Conservation (phyloP, 2,113 vertebrate genomes). For the Apodemus sylvaticus region DNA sequence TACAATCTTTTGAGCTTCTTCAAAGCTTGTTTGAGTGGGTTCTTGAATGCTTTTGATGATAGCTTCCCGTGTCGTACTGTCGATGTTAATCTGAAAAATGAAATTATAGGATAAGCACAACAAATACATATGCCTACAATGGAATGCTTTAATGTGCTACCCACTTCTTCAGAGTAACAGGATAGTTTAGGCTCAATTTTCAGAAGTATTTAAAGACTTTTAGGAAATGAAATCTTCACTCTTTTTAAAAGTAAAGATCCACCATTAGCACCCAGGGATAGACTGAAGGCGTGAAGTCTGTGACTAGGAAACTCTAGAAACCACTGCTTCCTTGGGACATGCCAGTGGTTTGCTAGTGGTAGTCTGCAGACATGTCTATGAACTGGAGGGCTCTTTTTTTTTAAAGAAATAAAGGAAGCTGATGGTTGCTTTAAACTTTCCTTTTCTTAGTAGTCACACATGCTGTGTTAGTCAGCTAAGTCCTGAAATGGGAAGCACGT, state of each 20-base stretch:
- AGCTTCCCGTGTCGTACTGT: conserved; percentile 88
- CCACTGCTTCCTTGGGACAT: neutral
- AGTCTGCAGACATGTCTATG: conserved; percentile 32
- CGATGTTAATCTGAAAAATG: conserved; percentile 91
- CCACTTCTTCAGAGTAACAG: neutral
- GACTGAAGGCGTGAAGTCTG: neutral
- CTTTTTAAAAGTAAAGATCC: neutral
- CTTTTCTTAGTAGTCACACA: conserved; percentile 7
- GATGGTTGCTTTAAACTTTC: conserved; percentile 27
- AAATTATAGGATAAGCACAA: neutral
- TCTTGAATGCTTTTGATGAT: conserved; percentile 88
- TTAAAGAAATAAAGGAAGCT: conserved; percentile 36
- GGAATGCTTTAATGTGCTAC: neutral
- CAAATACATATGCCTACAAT: neutral
- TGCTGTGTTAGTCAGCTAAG: neutral
- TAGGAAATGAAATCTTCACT: neutral
- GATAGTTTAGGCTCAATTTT: neutral
- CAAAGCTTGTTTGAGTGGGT: conserved; percentile 88
- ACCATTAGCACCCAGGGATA: neutral
- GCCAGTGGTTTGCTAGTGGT: neutral
- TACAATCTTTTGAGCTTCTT: conserved; percentile 92
- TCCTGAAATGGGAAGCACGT: conserved; percentile 48
- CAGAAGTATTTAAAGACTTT: neutral
- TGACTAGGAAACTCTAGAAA: neutral
- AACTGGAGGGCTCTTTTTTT: neutral